Percentiles rank a stretch among this genome's conserved stretches.
These are phyloP conservation scores for Nettapus auritus DNA, from an alignment of 2,113 vertebrate genomes.

Conservation along the genomic window DNA sequence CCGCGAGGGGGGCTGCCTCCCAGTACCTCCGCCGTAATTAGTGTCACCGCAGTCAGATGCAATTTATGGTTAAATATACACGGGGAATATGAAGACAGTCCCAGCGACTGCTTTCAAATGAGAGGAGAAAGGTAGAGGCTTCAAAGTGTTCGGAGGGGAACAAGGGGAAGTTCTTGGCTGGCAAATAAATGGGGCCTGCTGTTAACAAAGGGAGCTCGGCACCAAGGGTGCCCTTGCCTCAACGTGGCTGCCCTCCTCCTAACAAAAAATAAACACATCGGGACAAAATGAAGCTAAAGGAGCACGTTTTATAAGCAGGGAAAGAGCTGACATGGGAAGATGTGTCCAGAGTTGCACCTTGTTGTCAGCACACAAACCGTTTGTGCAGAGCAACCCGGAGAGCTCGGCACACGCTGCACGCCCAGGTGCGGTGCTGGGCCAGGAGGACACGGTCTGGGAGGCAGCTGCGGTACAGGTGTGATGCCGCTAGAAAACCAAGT, in stretches of 20 bases:
- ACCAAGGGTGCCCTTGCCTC: too few relatives aligned
- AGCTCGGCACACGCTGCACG: background rate
- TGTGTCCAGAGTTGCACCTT: background rate
- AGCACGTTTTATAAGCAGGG: background rate
- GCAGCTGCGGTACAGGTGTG: background rate
- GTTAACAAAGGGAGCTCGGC: background rate
- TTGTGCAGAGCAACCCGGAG: background rate
- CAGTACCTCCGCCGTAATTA: constrained; percentile 71
- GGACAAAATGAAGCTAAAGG: background rate
- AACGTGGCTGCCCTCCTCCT: accelerated
- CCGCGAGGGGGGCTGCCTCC: constrained; percentile 65
- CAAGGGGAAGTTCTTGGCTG: background rate
- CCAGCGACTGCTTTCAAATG: constrained; percentile 54
- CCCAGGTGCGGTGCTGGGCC: background rate
- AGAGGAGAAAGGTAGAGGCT: constrained; percentile 26
- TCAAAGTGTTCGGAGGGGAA: constrained; percentile 38
- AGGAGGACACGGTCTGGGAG: background rate
- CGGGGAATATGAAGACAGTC: constrained; percentile 62
- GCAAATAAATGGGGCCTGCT: background rate
- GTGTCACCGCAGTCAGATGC: constrained; percentile 75
- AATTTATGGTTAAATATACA: constrained; percentile 75
- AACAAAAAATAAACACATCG: background rate
- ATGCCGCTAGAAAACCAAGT: background rate
- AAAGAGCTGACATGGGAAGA: background rate
- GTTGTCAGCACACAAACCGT: background rate